These are phyloP conservation scores for Nephrocerus scutellatus DNA, from an alignment of 2,888 invertebrate genomes.

Conservation along the genomic window DNA sequence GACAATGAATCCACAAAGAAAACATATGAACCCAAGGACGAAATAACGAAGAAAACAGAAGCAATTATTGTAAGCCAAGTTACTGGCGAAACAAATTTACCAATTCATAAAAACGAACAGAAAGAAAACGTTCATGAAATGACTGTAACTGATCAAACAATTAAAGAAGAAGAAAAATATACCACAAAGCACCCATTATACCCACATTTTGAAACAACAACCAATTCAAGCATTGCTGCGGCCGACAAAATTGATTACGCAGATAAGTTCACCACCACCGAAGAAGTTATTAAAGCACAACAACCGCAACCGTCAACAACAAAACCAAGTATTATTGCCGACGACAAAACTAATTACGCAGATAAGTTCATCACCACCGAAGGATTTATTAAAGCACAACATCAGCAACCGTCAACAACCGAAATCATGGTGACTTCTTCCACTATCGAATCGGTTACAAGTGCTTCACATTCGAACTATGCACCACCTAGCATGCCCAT, in stretches of 20 bases:
- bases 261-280: no score
- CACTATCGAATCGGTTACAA: conserved; percentile 25
- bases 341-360: conserved; percentile 11
- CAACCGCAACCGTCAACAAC: conserved; percentile 15
- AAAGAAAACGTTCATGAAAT: conserved; percentile 20
- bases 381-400: conserved; percentile 3
- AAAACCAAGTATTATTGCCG: conserved; percentile 14
- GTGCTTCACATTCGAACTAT: conserved; percentile 30
- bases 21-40: no score
- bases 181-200: conserved; percentile 37
- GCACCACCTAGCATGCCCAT: conserved; percentile 34
- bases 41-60: no score
- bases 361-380: no score
- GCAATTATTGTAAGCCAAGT: no score
- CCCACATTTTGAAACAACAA: conserved; percentile 11
- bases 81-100: no score
- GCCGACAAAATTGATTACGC: conserved; percentile 12
- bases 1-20: conserved; percentile 17
- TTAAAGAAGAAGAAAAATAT: conserved; percentile 20
- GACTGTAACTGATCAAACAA: conserved; percentile 16
- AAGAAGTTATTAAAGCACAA: background rate
- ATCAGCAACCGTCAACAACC: conserved; percentile 22
- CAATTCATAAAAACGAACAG: no score
- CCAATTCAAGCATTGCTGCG: conserved; percentile 7
- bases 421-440: conserved; percentile 6